Base-by-base conservation (phyloP, 1,140 invertebrate species). In the Patella vulgata region DNA sequence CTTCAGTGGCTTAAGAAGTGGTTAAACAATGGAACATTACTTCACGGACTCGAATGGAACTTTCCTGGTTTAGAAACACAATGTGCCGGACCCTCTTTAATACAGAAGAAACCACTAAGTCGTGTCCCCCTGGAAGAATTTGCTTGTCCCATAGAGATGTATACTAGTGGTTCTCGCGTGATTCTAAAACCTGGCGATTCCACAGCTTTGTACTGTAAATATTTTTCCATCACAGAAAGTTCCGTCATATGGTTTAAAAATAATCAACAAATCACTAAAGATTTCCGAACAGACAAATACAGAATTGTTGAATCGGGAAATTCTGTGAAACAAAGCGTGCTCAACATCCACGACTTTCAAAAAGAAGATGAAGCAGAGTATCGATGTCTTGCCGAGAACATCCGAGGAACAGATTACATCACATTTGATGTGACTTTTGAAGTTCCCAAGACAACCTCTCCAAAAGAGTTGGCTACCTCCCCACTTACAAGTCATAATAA, bases 1-100 rank as follows among this genome's bases (percentile, higher is more conserved):
- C 52, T 80, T 6, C 60, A 76, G 1, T 81, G 77, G 77, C 46
- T 81, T 11, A 66, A 70, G n/a, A 27, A 59, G 11, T 79, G 73
- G 70, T 54, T 77, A 25, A 63, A 60, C 12, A 69, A 67, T 36
- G 62, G 50, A 39, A 56, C 55, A 12, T 40, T 61, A 43, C 43
- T 62, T 36, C 44, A 52, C 31, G 42, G 56, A 31, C 39, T 69
- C 8, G 47, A 67, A 33, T 79, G 77, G 77, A 51, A 68, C 21
- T 60, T 66, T 19, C 31, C 54, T 3, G 62, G 66, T 21, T 42
- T 58, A 14, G 53, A 59, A 17, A 66, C 74, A n/a, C 53, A 47
- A 19, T 79, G 77, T 46, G 42, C 66, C 9, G 65, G 67, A 2
- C 77, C 76, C 3, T 36, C 54, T 2, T 46, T 66, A 3, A 59